Evolutionary conservation across 2,797 vertebrate species (phyloP), one percentile per base, ranked within the genome.

Genomic region (Cheirogaleus major): DNA sequence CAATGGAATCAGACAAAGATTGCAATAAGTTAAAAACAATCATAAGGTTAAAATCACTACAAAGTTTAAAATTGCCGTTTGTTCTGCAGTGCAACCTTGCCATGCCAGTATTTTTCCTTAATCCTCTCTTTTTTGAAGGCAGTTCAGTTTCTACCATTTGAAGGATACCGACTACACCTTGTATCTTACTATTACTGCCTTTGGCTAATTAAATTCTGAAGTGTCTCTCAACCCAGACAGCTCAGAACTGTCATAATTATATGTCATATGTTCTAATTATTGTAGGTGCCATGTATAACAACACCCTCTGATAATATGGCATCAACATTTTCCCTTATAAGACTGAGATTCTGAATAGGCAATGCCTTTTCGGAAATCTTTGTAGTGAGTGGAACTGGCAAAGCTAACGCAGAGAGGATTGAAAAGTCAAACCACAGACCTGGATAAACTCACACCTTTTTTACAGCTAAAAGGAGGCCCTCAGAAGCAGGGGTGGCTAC

Each of bases 141-240:
- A 83, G 45, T 27, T 95, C 61, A 30, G 4, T 86, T 81, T 78
- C 91, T 41, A 52, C 32, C 85, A 52, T 59, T 81, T 89, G 70
- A 75, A 55, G 61, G 69, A 35, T n/a, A 83, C 80, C 88, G 38
- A 76, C 59, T 84, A 38, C 63, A 55, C 50, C 70, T 83, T 50
- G 32, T 43, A 94, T 94, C 63, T 87, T 38, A 87, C 35, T 50
- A 95, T 8, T 82, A 88, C n/a, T 80, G 81, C 57, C 95, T 96
- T 95, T 88, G 91, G 96, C 91, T 96, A 97, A 96, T 97, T 97
- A 88, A 95, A 96, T 96, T 98, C 91, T 97, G 43, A 95, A 97
- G 89, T 89, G 48, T 67, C 91, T 98, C 95, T 97, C 82, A 95
- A 93, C 65, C 81, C 81, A 87, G 81, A 78, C 87, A 82, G 57